phyloP scores from a whole-genome alignment of 2,888 invertebrate genomes.

The Lissonota sp. region DNA sequence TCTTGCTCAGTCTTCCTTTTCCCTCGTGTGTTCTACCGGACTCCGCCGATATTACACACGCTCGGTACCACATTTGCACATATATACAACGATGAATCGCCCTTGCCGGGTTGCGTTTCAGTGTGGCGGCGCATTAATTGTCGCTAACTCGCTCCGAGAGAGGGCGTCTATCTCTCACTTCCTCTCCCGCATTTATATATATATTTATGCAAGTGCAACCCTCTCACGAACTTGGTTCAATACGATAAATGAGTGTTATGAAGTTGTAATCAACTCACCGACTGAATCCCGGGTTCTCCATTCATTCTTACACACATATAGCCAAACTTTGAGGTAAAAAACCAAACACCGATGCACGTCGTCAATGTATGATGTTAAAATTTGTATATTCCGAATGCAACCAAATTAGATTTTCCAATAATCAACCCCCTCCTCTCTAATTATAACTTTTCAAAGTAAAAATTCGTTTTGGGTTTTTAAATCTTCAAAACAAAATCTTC shows the following conservation, averaged over 20 bases:
- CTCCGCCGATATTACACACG: conserved; percentile 31
- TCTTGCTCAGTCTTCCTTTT: not conserved
- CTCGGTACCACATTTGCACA: conserved; percentile 38
- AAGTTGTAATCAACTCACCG: conserved; percentile 56
- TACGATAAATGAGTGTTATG: conserved; percentile 58
- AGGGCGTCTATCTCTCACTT: conserved; percentile 33
- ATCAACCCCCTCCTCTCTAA: too few relatives aligned
- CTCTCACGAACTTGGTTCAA: conserved; percentile 38
- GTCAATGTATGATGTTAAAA: too few relatives aligned
- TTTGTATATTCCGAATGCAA: too few relatives aligned
- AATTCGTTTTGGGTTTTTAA: too few relatives aligned
- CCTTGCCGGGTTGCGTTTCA: conserved; percentile 23
- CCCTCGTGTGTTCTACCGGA: conserved; percentile 35
- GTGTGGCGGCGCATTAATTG: conserved; percentile 54
- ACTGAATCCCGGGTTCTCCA: conserved; percentile 37
- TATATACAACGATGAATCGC: conserved; percentile 15
- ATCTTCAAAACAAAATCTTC: too few relatives aligned
- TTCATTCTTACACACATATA: conserved; percentile 31
- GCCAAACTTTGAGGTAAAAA: not conserved
- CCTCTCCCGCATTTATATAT: not conserved
- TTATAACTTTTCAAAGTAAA: too few relatives aligned
- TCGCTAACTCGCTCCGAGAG: conserved; percentile 43
- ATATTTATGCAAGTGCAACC: not conserved
- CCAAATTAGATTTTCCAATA: too few relatives aligned
- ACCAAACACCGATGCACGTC: not conserved